phyloP scores from a whole-genome alignment of 2,888 invertebrate genomes.

The Plemyria rubiginata region DNA sequence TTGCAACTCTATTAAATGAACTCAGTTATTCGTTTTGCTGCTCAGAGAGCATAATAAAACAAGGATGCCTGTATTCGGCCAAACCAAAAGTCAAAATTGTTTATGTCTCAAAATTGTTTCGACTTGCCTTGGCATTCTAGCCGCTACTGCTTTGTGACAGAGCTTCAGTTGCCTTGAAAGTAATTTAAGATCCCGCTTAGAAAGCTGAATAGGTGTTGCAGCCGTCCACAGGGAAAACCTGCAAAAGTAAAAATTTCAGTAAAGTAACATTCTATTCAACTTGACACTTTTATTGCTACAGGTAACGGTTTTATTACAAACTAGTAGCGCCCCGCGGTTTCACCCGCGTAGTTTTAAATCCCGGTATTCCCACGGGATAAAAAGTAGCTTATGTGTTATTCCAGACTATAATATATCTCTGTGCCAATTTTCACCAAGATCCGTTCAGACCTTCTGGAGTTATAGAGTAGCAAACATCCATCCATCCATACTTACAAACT shows the following conservation, averaged over 20 bases:
- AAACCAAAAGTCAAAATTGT: constrained; percentile 33
- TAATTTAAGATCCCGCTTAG: constrained; percentile 15
- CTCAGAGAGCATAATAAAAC: constrained; percentile 29
- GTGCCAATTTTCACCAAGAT: no score
- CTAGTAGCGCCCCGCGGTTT: no score
- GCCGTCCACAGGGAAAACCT: constrained; percentile 18
- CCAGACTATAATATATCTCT: no score
- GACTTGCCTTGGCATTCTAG: constrained; percentile 1
- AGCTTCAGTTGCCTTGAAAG: constrained; percentile 2
- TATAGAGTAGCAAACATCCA: no score
- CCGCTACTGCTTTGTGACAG: constrained; percentile 9
- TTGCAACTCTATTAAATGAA: constrained; percentile 16
- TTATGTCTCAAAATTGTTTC: constrained; percentile 30
- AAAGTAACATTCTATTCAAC: constrained; percentile 5
- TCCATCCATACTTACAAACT: no score
- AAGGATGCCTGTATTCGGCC: constrained; percentile 23
- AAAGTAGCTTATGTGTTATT: no score
- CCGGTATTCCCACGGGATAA: no score
- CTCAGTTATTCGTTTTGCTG: constrained; percentile 27
- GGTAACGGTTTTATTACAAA: constrained; percentile 1
- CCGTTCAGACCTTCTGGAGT: no score
- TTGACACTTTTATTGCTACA: constrained; percentile 8
- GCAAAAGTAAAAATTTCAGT: constrained; percentile 26
- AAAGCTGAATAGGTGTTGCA: constrained; percentile 25
- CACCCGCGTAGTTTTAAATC: no score